These are phyloP conservation scores for Sphaeramia orbicularis DNA, from an alignment of 2,797 vertebrate genomes.

Conservation along the genomic window DNA sequence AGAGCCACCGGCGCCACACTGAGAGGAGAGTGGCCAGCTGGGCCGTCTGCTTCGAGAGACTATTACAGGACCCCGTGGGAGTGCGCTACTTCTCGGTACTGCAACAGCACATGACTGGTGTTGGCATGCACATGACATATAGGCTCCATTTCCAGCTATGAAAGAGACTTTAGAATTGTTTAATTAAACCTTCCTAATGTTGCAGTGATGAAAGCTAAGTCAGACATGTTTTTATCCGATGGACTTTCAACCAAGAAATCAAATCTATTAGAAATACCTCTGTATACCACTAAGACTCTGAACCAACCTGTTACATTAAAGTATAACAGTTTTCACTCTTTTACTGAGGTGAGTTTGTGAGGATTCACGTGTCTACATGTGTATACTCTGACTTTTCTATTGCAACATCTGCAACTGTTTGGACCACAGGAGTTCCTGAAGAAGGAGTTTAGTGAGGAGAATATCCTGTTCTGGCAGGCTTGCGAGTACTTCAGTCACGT, in stretches of 20 bases:
- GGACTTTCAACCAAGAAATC: not conserved
- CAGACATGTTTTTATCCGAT: not conserved
- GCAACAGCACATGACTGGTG: constrained; percentile 72
- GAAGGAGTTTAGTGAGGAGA: constrained; percentile 99
- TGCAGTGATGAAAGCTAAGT: not conserved
- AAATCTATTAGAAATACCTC: too few relatives aligned
- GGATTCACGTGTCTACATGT: too few relatives aligned
- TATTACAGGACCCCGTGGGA: constrained; percentile 94
- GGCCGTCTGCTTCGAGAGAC: constrained; percentile 95
- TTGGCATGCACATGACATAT: too few relatives aligned
- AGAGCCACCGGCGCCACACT: constrained; percentile 92
- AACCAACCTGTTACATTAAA: too few relatives aligned
- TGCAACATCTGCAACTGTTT: too few relatives aligned
- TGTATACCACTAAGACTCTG: too few relatives aligned
- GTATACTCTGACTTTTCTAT: too few relatives aligned
- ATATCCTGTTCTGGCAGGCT: constrained; percentile 99
- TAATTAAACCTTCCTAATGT: not conserved
- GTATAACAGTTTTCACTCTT: too few relatives aligned
- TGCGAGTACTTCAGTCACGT: constrained; percentile 97
- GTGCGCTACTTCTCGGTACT: constrained; percentile 96
- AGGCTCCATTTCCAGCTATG: not conserved
- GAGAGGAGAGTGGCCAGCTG: constrained; percentile 95
- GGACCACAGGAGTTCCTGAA: constrained; percentile 93
- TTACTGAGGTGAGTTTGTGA: too few relatives aligned
- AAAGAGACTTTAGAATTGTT: not conserved